phyloP scores from a whole-genome alignment of 2,113 vertebrate species.

The Felis chaus region DNA sequence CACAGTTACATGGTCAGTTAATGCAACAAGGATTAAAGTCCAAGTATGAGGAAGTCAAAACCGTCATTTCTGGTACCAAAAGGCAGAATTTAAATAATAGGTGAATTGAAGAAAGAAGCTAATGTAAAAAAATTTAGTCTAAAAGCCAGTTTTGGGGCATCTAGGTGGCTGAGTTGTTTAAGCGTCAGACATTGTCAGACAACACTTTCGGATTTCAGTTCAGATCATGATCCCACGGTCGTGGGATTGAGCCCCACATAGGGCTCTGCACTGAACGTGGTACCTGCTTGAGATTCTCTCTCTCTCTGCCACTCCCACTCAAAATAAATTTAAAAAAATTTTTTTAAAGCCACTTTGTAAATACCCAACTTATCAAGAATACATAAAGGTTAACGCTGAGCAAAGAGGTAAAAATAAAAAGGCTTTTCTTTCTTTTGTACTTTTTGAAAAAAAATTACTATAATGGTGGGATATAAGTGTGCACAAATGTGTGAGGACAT shows the following conservation, averaged over 20 bases:
- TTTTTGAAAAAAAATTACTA: neutral
- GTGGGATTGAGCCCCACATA: fast-evolving
- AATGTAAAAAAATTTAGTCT: neutral
- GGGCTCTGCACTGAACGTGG: too few species aligned
- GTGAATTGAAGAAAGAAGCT: neutral
- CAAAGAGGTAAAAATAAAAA: neutral
- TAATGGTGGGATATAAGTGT: fast-evolving
- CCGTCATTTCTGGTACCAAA: neutral
- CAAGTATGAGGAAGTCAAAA: neutral
- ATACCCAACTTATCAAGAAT: neutral
- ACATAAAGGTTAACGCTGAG: neutral
- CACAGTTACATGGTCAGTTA: neutral
- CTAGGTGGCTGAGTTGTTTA: too few species aligned
- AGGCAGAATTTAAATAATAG: neutral
- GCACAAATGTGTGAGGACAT: neutral
- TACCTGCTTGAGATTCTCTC: too few species aligned
- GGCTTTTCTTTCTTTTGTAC: neutral
- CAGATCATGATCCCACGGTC: too few species aligned
- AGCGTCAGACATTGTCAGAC: too few species aligned
- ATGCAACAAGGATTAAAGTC: fast-evolving
- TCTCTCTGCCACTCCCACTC: too few species aligned
- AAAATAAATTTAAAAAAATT: too few species aligned
- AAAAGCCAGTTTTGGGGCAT: neutral
- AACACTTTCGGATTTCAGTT: too few species aligned
- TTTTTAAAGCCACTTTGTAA: neutral